Base-by-base conservation (phyloP, 2,888 invertebrate species). In the Eulithis testata region DNA sequence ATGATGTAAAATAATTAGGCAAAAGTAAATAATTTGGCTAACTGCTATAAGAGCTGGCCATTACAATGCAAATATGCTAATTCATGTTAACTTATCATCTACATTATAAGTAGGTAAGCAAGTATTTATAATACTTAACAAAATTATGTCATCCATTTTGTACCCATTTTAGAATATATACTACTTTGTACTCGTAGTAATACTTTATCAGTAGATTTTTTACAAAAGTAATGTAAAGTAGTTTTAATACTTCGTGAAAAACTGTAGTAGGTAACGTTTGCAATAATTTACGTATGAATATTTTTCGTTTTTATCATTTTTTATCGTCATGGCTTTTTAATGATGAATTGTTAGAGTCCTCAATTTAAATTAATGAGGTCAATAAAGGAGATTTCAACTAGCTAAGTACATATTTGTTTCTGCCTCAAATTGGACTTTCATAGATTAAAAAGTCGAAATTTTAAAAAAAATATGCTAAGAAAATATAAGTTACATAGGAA, bases 11-110 rank as follows among this genome's bases (percentile, higher is more conserved):
- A 36, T 55, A 31, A 31, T 45, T 31, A 56, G 31, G 12, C 31
- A 36, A 56, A 8, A 11, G 43, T 43, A 56, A 37, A 49, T 50
- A 58, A 40, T 11, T 40, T 31, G 58, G 49, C 58, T 40, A 49
- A 57, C 7, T 45, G 56, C 45, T 36, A 45, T 7, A 7, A 51
- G 21, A 44, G 45, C 12, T 21, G 45, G 49, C 49, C 58, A 58
- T 50, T 50, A n/a, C 47, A 49, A 47, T 47, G 7, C 47, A 47
- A 44, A 44, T 44, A 44, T 6, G 8, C 9, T 40, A 40, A 40
- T 11, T 44, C 44, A 44, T 44, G 4, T 3, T 44, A 44, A 44
- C 44, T 44, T 44, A 44, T 44, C 44, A 44, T 12, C n/a, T n/a
- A 44, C 3, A 4, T 40, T 40, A 44, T 44, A 4, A 44, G 44